Evolutionary conservation across 2,113 vertebrate genomes (phyloP), one percentile per base, ranked within the genome.

Genomic region (Epinephelus fuscoguttatus): DNA sequence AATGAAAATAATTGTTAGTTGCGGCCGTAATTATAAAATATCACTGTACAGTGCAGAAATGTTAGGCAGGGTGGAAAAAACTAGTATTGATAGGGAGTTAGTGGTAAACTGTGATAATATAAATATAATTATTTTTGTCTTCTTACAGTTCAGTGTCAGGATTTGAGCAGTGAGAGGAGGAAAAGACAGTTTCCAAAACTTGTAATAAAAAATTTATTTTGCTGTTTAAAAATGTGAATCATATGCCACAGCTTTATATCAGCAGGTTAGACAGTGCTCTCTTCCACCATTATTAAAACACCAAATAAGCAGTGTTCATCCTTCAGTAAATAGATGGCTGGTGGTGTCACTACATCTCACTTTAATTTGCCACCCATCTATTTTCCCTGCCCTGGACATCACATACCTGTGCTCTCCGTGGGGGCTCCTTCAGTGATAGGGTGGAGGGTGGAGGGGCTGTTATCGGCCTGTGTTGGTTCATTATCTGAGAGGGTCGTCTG

Each of bases 401-500:
- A 75, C 80, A 3, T 33, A 92, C 93, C 88, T 89, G 78, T n/a
- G 57, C 0, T 74, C 12, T 62, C 70, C 37, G 56, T 70, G 18
- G 42, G 37, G 14, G 21, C 21, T 23, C 70, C 70, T 42, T 3
- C 59, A 52, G 13, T 49, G 9, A 33, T 27, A 42, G 55, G 57
- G 45, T 6, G 1, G n/a, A 56, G 2, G 5, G 70, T 37, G 62
- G 79, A 8, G 23, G 37, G 8, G 55, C 27, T 21, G 25, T 19
- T 55, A 21, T 72, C 19, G 2, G 23, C 27, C 57, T 63, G 37
- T 8, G 66, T 81, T 5, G 23, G 40, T 55, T 68, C 57, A 2
- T 60, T 42, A 11, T 79, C 50, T 49, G 80, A 23, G 21, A 4
- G 18, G 25, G 75, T 56, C 6, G 18, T 21, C 50, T 59, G 47